Evolutionary conservation across 1,140 invertebrate genomes (phyloP).

Genomic region (Formica exsecta): DNA sequence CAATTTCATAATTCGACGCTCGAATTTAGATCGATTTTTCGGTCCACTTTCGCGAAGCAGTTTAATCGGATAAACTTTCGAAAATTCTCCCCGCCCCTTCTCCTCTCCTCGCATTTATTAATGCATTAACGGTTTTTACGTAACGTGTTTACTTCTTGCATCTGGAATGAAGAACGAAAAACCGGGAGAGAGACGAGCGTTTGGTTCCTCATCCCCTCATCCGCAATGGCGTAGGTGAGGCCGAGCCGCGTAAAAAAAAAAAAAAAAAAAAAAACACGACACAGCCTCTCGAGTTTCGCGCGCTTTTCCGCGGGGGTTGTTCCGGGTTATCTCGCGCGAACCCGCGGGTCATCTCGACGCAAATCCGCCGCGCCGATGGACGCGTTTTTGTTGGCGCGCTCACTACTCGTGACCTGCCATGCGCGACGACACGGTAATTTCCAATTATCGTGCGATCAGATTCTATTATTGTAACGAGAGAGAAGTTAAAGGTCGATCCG

Average conservation of each 20-base stretch:
- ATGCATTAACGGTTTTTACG: constrained; percentile 68
- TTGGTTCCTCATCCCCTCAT: constrained; percentile 12
- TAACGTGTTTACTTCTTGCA: neutral
- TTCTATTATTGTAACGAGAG: constrained; percentile 62
- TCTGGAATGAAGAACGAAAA: too few species aligned
- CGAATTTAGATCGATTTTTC: constrained; percentile 55
- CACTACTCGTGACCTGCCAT: constrained; percentile 64
- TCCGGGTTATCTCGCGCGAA: neutral
- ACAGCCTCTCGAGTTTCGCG: neutral
- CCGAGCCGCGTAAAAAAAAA: neutral
- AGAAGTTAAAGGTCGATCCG: constrained; percentile 59
- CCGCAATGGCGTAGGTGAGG: neutral
- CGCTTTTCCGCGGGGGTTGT: neutral
- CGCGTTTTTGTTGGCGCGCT: constrained; percentile 66
- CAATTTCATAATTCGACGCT: neutral
- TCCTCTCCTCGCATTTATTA: constrained; percentile 69
- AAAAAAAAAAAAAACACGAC: too few species aligned
- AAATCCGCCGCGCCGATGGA: constrained; percentile 16
- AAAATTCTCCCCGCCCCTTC: neutral
- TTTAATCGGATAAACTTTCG: constrained; percentile 67
- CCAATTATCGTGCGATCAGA: constrained; percentile 72
- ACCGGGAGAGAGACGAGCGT: constrained; percentile 14
- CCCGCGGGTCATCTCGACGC: neutral
- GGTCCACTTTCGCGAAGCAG: constrained; percentile 72
- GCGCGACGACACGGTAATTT: constrained; percentile 73